phyloP scores from a whole-genome alignment of 1,140 invertebrate genomes.

The Drosophila pectinifera region DNA sequence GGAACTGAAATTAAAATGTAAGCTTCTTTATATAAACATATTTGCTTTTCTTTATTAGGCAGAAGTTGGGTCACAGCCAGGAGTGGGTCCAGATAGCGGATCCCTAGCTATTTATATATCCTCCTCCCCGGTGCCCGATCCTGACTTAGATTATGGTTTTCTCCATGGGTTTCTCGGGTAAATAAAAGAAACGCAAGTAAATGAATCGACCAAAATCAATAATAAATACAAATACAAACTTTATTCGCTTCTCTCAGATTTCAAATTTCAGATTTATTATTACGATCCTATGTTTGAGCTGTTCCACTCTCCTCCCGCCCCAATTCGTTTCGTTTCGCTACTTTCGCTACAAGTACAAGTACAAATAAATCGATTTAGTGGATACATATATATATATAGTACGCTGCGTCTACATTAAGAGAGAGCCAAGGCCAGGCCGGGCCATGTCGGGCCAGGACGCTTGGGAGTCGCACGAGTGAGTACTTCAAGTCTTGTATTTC shows the following conservation, averaged over 20 bases:
- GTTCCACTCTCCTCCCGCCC: slow-evolving; percentile 25
- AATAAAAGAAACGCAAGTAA: neutral
- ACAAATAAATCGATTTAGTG: slow-evolving; percentile 39
- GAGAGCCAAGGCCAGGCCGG: slow-evolving; percentile 11
- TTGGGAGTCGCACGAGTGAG: slow-evolving; percentile 29
- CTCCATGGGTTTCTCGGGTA: no score
- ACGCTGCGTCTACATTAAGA: slow-evolving; percentile 15
- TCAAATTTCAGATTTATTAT: slow-evolving; percentile 29
- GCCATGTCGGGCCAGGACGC: neutral
- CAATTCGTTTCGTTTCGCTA: slow-evolving; percentile 42
- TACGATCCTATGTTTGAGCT: slow-evolving; percentile 34
- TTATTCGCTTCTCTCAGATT: slow-evolving; percentile 13
- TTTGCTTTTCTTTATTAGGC: no score
- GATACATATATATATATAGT: slow-evolving; percentile 27
- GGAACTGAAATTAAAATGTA: no score
- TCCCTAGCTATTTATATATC: no score
- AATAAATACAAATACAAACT: slow-evolving; percentile 24
- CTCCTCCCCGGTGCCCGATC: no score
- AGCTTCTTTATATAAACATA: no score
- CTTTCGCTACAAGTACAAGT: slow-evolving; percentile 32
- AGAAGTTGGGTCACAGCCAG: no score
- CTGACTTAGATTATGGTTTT: no score
- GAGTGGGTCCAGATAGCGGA: no score
- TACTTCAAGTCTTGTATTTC: slow-evolving; percentile 67
- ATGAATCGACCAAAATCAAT: neutral